Evolutionary conservation across 1,140 invertebrate genomes (phyloP), one percentile per base, ranked within the genome.

Genomic region (Ladona fulva): DNA sequence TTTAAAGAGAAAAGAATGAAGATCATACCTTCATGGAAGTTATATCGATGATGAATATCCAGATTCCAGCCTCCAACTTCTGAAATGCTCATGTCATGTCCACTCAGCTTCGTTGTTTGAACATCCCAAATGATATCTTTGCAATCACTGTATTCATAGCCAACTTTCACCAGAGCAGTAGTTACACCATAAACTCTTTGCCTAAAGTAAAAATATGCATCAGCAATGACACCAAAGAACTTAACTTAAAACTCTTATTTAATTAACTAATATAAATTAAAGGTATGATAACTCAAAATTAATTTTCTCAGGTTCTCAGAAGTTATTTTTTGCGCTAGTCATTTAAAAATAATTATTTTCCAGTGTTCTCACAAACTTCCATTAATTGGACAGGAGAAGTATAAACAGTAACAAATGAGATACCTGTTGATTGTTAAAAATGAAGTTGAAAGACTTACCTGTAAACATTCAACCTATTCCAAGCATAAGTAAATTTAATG

Each of bases 401-500:
- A n/a, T n/a, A n/a, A n/a, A n/a, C n/a, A n/a, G n/a, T n/a, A n/a
- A n/a, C n/a, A n/a, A n/a, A n/a, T n/a, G n/a, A n/a, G n/a, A n/a
- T n/a, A n/a, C n/a, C n/a, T n/a, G n/a, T n/a, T n/a, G n/a, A n/a
- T n/a, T n/a, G n/a, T n/a, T n/a, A n/a, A n/a, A n/a, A n/a, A n/a
- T n/a, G n/a, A n/a, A n/a, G n/a, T n/a, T n/a, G n/a, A n/a, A 37
- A 78, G 24, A 42, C 79, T 80, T 80, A 85, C 84, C 84, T 83
- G 83, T 98, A 99, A n/a, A 97, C 95, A 83, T 99, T 99, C 1
- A 95, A 86, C 79, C 96, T 89, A 83, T 98, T 97, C 97, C 97
- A 99, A 0, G 95, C 92, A 83, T 97, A 99, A 0, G 96, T 97
- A 83, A 96, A 98, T 83, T 97, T 97, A 74, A 99, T 96, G 12